These are phyloP conservation scores for Dasypolia templi DNA, from an alignment of 2,888 invertebrate species.

Conservation along the genomic window DNA sequence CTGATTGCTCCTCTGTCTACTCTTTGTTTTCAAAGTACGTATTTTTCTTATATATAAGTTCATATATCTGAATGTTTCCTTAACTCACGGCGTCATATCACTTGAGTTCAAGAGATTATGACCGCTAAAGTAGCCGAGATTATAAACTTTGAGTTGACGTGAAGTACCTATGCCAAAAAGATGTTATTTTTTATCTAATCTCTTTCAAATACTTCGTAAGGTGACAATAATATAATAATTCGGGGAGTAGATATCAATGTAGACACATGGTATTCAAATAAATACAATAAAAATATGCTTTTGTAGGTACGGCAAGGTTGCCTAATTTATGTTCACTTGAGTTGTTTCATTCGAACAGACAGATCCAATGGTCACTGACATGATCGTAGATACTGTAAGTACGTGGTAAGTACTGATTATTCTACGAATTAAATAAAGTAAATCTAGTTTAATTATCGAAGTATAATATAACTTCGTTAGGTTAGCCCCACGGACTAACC, in stretches of 20 bases:
- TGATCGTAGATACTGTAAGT: not conserved
- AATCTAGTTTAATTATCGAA: not conserved
- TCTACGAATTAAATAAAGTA: not conserved
- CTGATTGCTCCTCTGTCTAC: constrained; percentile 63
- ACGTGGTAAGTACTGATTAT: not conserved
- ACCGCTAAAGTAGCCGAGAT: constrained; percentile 31
- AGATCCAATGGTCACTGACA: not conserved
- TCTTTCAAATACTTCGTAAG: constrained; percentile 23
- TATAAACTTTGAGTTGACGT: constrained; percentile 34
- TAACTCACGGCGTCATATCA: constrained; percentile 48
- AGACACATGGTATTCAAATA: not conserved
- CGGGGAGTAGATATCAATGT: constrained; percentile 11
- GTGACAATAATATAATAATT: constrained; percentile 26
- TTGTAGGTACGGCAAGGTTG: constrained; percentile 10
- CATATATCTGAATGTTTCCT: constrained; percentile 21
- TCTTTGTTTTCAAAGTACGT: constrained; percentile 68
- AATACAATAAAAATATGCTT: no score
- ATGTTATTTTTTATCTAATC: constrained; percentile 38
- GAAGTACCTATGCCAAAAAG: constrained; percentile 25
- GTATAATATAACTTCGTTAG: no score
- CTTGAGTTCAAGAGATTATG: constrained; percentile 51
- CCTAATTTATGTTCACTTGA: not conserved
- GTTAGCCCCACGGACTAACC: no score
- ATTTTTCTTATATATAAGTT: constrained; percentile 34
- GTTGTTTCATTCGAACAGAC: not conserved